Base-by-base conservation (phyloP, 2,113 vertebrate genomes). In the Malurus cyaneus region DNA sequence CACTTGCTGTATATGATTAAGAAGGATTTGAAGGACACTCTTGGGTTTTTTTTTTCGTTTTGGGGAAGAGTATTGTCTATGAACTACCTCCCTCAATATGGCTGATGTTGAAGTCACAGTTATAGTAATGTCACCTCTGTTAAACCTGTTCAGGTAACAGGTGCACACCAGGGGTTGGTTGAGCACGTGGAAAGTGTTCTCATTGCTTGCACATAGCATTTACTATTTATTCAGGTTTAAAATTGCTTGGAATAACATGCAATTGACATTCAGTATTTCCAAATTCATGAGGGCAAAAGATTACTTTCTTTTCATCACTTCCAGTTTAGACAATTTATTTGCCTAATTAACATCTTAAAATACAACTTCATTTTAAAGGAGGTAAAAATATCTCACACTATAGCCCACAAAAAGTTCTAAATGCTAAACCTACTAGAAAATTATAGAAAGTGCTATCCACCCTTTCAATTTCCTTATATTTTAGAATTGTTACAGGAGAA, bases 11-110 rank as follows among this genome's bases (percentile, higher is more conserved):
- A 2, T 67, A 36, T 32, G 2, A 4, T 69, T 69, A n/a, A 69
- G 31, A 70, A 60, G 36, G 12, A 49, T 73, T 81, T 65, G 52
- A 71, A 74, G 6, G 15, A 41, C 56, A n/a, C 3, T 74, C 6
- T 24, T 34, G 2, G 4, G 4, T 0, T 12, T 77, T 52, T 8
- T 8, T 6, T 2, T 46, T 72, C 1, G 5, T 81, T 87, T 67
- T 31, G 15, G 29, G 20, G 54, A 19, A 24, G 1, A 18, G 3
- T 31, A 16, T 88, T 86, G 56, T 61, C 18, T 46, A 8, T 7
- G 1, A 80, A 20, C 4, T 69, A n/a, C 4, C 36, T 60, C 29
- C 14, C 5, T 39, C 14, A 66, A 13, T 65, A 17, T 21, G 12
- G 12, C 20, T 82, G 34, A 13, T 73, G 50, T 42, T 69, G 36